Evolutionary conservation across 2,888 invertebrate species (phyloP).

Genomic region (Hirtodrosophila duncani): DNA sequence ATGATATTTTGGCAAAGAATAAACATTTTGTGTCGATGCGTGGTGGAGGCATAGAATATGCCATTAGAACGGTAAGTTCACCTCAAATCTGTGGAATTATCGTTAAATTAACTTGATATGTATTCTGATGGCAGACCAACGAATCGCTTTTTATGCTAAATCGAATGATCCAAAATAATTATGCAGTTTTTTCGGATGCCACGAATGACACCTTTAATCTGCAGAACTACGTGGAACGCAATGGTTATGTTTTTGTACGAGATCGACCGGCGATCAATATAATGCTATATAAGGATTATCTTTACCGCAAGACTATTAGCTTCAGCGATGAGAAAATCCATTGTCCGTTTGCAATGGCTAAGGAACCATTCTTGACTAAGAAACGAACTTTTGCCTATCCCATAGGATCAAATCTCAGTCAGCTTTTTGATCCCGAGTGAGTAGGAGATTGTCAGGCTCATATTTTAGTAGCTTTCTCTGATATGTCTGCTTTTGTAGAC

Average conservation of each 20-base stretch:
- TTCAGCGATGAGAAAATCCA: constrained; percentile 82
- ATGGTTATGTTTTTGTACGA: constrained; percentile 82
- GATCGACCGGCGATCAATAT: constrained; percentile 85
- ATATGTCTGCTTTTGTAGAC: constrained; percentile 77
- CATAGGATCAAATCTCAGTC: constrained; percentile 81
- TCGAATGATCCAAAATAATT: constrained; percentile 73
- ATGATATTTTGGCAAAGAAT: constrained; percentile 83
- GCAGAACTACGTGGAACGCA: constrained; percentile 78
- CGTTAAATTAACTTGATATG: too few species aligned
- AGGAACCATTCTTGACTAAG: constrained; percentile 82
- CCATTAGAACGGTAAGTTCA: constrained; percentile 81
- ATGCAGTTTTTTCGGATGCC: constrained; percentile 74
- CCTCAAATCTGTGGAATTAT: neutral
- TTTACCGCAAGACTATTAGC: constrained; percentile 80
- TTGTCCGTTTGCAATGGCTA: constrained; percentile 88
- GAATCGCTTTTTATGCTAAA: constrained; percentile 74
- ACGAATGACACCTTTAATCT: constrained; percentile 78
- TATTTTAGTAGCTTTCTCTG: neutral
- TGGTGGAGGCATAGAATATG: constrained; percentile 85
- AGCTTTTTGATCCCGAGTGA: constrained; percentile 86
- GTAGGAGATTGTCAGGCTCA: constrained; percentile 37
- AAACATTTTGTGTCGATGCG: constrained; percentile 85
- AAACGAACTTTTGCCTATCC: constrained; percentile 87
- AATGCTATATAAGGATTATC: constrained; percentile 85
- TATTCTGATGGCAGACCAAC: constrained; percentile 60